phyloP scores from a whole-genome alignment of 2,113 vertebrate species.

The Sapajus apella region DNA sequence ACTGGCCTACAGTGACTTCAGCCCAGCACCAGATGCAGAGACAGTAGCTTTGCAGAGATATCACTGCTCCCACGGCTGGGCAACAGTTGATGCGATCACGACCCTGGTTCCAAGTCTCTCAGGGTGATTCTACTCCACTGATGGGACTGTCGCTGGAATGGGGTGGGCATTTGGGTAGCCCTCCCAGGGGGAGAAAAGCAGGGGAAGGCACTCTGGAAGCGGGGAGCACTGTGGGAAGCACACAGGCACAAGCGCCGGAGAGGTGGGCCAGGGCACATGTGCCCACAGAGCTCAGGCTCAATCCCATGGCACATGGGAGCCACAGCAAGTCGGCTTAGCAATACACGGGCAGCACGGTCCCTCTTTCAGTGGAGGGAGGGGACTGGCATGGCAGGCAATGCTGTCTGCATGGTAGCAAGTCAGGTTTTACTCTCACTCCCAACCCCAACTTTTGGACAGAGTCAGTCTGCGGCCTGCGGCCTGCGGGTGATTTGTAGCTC shows the following conservation, averaged over 20 bases:
- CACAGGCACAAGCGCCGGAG: accelerated
- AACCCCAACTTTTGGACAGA: background rate
- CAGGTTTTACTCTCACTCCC: background rate
- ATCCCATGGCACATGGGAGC: background rate
- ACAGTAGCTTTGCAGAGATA: background rate
- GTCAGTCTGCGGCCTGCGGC: background rate
- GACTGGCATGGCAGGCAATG: accelerated
- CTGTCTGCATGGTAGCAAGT: background rate
- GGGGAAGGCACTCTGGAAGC: no score
- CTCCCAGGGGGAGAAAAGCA: background rate
- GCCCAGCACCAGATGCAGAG: background rate
- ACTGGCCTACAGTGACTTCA: background rate
- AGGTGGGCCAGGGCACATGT: accelerated
- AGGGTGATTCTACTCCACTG: background rate
- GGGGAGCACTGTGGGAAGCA: accelerated
- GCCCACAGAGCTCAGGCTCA: background rate
- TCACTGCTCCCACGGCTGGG: no score
- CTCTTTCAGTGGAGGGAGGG: accelerated
- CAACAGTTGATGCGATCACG: no score
- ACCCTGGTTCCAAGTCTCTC: background rate
- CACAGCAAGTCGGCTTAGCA: background rate
- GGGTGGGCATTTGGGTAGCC: background rate
- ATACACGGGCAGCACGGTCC: accelerated
- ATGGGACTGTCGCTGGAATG: accelerated
- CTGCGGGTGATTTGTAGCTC: constrained; percentile 65